Percentiles rank a stretch among this genome's conserved stretches.
Conservation (phyloP, 2,797 vertebrate species). For the Micrastur ruficollis region DNA sequence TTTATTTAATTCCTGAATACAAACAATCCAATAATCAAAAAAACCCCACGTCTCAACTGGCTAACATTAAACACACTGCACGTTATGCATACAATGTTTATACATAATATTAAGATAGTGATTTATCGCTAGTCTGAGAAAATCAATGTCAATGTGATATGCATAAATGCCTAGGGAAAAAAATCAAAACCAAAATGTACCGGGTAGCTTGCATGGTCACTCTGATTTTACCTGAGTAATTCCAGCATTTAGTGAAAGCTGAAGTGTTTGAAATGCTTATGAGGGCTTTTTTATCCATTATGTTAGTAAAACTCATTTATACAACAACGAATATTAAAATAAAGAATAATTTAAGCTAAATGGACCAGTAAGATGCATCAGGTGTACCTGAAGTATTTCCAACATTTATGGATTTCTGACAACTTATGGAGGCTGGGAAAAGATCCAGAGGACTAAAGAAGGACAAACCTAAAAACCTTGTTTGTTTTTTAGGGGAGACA, state of each 20-base stretch:
- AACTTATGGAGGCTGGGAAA: not conserved
- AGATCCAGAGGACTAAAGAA: not conserved
- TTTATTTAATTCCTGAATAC: not conserved
- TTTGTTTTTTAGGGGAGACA: not conserved
- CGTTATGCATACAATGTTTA: not conserved
- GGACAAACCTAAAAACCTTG: not conserved
- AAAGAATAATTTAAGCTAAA: not conserved
- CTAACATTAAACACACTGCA: not conserved
- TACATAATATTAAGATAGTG: not conserved
- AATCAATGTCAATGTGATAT: not conserved
- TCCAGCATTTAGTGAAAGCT: not conserved
- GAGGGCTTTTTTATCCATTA: not conserved
- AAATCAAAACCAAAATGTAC: not conserved
- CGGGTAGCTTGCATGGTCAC: not conserved
- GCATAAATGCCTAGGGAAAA: not conserved
- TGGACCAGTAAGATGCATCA: not conserved
- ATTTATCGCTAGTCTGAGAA: not conserved
- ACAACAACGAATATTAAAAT: not conserved
- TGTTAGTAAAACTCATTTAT: not conserved
- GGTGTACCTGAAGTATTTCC: not conserved
- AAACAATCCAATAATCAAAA: not conserved
- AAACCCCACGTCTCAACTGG: fast-evolving
- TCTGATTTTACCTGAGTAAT: not conserved
- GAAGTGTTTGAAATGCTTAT: not conserved
- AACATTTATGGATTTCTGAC: not conserved